Evolutionary conservation across 2,797 vertebrate species (phyloP), one percentile per base, ranked within the genome.

Genomic region (Manis pentadactyla): DNA sequence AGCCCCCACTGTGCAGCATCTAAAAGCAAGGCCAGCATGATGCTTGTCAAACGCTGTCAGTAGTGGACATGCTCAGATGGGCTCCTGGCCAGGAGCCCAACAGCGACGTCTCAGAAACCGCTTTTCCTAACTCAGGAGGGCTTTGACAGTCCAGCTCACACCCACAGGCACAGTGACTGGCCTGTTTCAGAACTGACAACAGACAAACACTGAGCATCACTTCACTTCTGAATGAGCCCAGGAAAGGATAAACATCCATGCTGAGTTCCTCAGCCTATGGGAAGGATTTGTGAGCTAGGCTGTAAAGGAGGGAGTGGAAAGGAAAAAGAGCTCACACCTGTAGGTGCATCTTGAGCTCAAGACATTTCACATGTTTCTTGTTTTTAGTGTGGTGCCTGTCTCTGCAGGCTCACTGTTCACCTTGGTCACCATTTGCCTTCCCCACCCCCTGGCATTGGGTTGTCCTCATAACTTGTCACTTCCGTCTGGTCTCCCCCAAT

Each of bases 31-130:
- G 66, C 92, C 46, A 7, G 51, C 13, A 0, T 8, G 73, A 88
- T 0, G 31, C 87, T 84, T 81, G 92, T 95, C 94, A 87, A 75
- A 84, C 1, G 37, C 85, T 82, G 42, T 93, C 90, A 59, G 55
- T 37, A 14, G 82, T 42, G 49, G 92, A 94, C 92, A 94, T 0
- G 21, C 82, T 97, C 87, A 94, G 64, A 84, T 63, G 92, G 95
- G 74, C 59, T 46, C 69, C 92, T 85, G 1, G 0, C 84, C 39
- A 18, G 71, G n/a, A 83, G 71, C 73, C 82, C 34, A 84, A 95
- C 85, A 73, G 87, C 17, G 53, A 77, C 71, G 86, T 64, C 59
- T 88, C 55, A 68, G 71, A 93, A 94, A 63, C 7, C 23, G 39
- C 75, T 63, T 86, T 79, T 94, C 51, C 82, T 68, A 73, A 75